Percentiles rank a stretch among this genome's conserved stretches.
These are phyloP conservation scores for Conus ventricosus DNA, from an alignment of 1,140 invertebrate species.

Conservation along the genomic window DNA sequence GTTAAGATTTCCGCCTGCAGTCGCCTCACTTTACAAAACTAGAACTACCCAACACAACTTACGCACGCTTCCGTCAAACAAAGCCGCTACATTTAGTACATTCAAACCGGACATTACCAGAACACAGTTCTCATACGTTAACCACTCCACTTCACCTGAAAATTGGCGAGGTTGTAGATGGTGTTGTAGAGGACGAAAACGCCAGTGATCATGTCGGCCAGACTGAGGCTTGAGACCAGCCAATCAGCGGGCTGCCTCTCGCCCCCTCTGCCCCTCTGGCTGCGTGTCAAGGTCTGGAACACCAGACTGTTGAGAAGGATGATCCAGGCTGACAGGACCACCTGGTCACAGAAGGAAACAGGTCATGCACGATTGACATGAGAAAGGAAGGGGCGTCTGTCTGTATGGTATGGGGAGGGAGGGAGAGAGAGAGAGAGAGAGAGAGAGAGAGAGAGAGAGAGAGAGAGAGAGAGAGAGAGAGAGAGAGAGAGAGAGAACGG, in stretches of 20 bases:
- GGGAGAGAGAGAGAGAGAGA: not conserved
- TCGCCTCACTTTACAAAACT: no score
- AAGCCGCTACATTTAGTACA: no score
- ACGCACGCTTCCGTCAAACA: no score
- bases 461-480: no score
- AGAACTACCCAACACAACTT: no score
- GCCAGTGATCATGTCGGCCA: conserved; percentile 40
- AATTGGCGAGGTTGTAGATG: conserved; percentile 43
- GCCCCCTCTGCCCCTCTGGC: not conserved
- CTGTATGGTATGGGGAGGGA: no score
- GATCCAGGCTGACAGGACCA: conserved; percentile 29
- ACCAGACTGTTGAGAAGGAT: conserved; percentile 36
- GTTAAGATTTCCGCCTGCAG: no score
- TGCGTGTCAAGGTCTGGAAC: conserved; percentile 35
- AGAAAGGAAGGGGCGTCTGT: not conserved
- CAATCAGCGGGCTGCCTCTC: conserved; percentile 11
- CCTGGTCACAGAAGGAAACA: not conserved
- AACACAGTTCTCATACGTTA: no score
- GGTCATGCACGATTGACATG: not conserved
- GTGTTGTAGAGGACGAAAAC: conserved; percentile 35
- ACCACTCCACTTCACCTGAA: conserved; percentile 16
- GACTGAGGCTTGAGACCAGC: conserved; percentile 35
- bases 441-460: not conserved
- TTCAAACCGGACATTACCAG: no score
- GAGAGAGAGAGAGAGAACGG: not conserved